phyloP scores from a whole-genome alignment of 2,888 invertebrate genomes.

The Tachystola acroxantha region DNA sequence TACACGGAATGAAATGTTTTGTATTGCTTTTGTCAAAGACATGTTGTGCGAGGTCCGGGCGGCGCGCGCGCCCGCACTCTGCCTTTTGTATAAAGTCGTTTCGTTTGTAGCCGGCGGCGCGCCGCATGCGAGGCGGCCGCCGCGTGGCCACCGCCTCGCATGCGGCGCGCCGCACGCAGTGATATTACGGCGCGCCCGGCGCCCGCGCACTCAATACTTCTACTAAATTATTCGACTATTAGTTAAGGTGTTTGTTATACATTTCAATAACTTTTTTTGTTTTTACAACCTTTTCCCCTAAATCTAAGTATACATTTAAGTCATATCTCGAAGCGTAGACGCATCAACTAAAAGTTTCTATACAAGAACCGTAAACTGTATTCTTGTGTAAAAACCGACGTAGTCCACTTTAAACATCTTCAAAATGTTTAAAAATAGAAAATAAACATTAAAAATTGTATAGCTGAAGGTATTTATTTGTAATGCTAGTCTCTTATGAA shows the following conservation, averaged over 20 bases:
- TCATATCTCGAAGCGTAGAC: constrained; percentile 75
- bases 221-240: constrained; percentile 74
- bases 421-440: constrained; percentile 73
- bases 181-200: constrained; percentile 25
- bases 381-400: constrained; percentile 64
- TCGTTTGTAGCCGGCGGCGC: constrained; percentile 20
- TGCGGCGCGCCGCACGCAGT: constrained; percentile 16
- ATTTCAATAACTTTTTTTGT: constrained; percentile 75
- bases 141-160: constrained; percentile 20
- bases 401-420: constrained; percentile 74
- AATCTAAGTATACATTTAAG: constrained; percentile 75
- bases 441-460: constrained; percentile 74
- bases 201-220: constrained; percentile 35
- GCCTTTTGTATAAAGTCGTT: constrained; percentile 65
- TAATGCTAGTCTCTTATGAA: constrained; percentile 78
- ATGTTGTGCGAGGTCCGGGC: constrained; percentile 36
- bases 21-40: constrained; percentile 70
- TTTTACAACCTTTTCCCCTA: constrained; percentile 75
- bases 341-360: constrained; percentile 61
- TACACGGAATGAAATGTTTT: constrained; percentile 77
- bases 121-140: constrained; percentile 1
- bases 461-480: constrained; percentile 78
- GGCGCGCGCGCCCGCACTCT: constrained; percentile 31
- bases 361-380: constrained; percentile 50
- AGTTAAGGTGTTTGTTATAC: constrained; percentile 78